Evolutionary conservation across 2,113 vertebrate species (phyloP).

Genomic region (Myanophis thanlyinensis): DNA sequence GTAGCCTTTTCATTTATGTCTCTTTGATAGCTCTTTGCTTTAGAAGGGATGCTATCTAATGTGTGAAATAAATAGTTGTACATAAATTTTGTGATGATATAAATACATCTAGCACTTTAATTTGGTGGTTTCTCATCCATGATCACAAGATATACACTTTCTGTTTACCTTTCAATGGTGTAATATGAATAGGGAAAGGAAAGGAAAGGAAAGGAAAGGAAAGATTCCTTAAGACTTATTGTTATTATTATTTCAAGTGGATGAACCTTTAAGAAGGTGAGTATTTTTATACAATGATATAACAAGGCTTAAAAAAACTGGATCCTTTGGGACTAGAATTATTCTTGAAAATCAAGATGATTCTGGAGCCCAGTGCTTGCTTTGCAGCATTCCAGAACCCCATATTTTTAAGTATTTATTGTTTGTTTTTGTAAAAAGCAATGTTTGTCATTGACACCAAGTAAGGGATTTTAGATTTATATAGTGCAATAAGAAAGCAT

Average conservation of each 20-base stretch:
- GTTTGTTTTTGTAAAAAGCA: background rate
- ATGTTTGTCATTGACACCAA: background rate
- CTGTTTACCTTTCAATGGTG: slow-evolving; percentile 27
- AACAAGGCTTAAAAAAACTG: background rate
- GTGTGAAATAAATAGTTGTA: background rate
- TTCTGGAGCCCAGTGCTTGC: background rate
- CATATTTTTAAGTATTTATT: background rate
- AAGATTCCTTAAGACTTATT: background rate
- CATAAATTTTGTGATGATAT: background rate
- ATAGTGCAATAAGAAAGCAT: background rate
- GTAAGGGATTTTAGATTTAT: background rate
- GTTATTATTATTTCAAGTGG: background rate
- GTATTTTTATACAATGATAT: background rate
- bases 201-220: background rate
- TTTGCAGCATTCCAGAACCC: background rate
- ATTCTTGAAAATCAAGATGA: background rate
- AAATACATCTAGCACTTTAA: background rate
- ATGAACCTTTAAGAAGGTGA: background rate
- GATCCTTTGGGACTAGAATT: background rate
- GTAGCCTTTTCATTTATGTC: background rate
- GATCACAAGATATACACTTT: background rate
- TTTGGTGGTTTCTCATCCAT: background rate
- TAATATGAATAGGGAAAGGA: background rate
- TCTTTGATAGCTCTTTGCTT: background rate
- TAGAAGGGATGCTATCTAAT: background rate